phyloP scores from a whole-genome alignment of 2,113 vertebrate genomes.

The Ahaetulla prasina region DNA sequence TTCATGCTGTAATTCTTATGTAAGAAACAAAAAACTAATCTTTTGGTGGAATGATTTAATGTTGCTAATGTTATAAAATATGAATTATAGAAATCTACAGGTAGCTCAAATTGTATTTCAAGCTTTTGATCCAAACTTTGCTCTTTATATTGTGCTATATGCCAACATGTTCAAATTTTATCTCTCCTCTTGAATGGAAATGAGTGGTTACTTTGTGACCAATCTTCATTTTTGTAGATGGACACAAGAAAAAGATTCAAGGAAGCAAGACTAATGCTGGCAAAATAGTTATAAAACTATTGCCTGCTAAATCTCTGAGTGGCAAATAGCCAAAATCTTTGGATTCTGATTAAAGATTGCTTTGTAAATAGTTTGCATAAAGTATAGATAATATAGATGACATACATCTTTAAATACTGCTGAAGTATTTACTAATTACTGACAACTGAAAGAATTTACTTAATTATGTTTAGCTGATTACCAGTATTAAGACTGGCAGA shows the following conservation, averaged over 20 bases:
- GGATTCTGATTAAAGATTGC: constrained; percentile 1
- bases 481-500: not conserved
- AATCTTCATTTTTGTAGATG: not conserved
- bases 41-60: not conserved
- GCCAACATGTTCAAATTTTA: not conserved
- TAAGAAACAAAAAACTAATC: not conserved
- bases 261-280: constrained; percentile 18
- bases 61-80: not conserved
- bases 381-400: not conserved
- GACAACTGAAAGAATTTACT: not conserved
- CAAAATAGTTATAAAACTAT: constrained; percentile 12
- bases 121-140: not conserved
- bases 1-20: not conserved
- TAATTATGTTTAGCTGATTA: constrained; percentile 6
- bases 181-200: not conserved
- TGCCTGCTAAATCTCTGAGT: not conserved
- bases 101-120: not conserved
- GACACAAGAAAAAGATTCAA: constrained; percentile 17
- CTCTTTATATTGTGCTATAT: not conserved
- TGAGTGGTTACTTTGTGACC: not conserved
- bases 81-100: not conserved
- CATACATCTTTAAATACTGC: not conserved
- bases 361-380: not conserved
- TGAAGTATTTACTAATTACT: not conserved
- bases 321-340: not conserved